Evolutionary conservation across 2,888 invertebrate species (phyloP), one percentile per base, ranked within the genome.

Genomic region (Empis livida): DNA sequence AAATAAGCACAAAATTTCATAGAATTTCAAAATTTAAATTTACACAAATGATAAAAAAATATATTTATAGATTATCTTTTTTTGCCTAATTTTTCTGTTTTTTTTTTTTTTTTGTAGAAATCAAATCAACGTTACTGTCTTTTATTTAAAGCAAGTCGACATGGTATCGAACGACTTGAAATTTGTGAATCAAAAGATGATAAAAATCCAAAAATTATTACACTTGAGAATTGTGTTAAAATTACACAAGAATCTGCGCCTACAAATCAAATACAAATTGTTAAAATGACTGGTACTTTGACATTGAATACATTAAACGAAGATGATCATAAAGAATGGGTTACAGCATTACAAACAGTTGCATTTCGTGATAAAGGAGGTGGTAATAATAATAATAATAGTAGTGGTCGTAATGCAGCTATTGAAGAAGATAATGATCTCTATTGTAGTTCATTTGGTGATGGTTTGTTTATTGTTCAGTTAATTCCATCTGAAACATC

Each of bases 381-480:
- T 17, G 67, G 70, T 49, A 39, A 39, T 39, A 39, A 17, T 39
- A 39, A 39, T 39, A 39, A 10, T 39, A n/a, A 17, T 39, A 55
- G 58, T 13, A 55, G 58, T 32, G 54, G 56, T 3, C 54, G 61
- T 9, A 61, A 62, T 27, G 75, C 75, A 14, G 65, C 63, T 43
- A 81, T 87, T 60, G 87, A 89, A 69, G 87, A 88, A 71, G 88
- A 89, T 59, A 89, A 89, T 67, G 89, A 89, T 65, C 71, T 90
- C n/a, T 90, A 89, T 62, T 88, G 86, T 62, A 84, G 88, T 38
- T 84, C 85, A 49, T 69, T 63, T 53, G 85, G 84, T 20, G 87
- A 89, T 70, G 87, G 85, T 44, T 74, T 86, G 14, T 89, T 88
- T 62, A 78, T 79, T 46, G 86, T 89, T 2, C 84, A 78, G 65